These are phyloP conservation scores for Stenchaetothrips biformis DNA, from an alignment of 2,888 invertebrate genomes.

Conservation along the genomic window DNA sequence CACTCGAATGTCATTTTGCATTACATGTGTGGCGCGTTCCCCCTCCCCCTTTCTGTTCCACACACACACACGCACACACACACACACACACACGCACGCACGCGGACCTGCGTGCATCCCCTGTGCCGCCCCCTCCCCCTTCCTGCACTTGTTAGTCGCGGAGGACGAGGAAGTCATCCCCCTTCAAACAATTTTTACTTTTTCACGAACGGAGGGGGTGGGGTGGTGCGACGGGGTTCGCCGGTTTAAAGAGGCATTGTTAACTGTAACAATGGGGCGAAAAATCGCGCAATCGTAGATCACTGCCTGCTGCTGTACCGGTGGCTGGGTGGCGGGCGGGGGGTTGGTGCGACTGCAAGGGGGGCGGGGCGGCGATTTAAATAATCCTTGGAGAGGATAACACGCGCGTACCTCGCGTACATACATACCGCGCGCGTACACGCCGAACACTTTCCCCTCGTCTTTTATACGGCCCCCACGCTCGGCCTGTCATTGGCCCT, in stretches of 20 bases:
- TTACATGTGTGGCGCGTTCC: too few relatives aligned
- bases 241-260: constrained; percentile 11
- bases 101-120: background rate
- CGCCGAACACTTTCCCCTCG: background rate
- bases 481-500: background rate
- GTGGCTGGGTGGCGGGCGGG: background rate
- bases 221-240: background rate
- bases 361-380: background rate
- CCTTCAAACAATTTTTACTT: too few relatives aligned
- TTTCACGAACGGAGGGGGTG: background rate
- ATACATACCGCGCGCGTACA: background rate
- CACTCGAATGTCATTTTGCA: too few relatives aligned
- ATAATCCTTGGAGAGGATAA: too few relatives aligned
- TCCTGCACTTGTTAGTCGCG: background rate
- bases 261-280: constrained; percentile 9
- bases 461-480: background rate
- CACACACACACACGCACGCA: background rate
- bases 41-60: too few relatives aligned
- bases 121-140: too few relatives aligned
- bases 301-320: background rate
- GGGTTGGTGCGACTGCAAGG: background rate
- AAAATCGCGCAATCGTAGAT: constrained; percentile 15
- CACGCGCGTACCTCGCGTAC: background rate
- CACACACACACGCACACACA: too few relatives aligned
- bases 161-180: background rate